A percentile compares a stretch with the other conserved stretches of the same genome.
Conservation (phyloP, 2,113 vertebrate genomes). For the Oreochromis spilurus region DNA sequence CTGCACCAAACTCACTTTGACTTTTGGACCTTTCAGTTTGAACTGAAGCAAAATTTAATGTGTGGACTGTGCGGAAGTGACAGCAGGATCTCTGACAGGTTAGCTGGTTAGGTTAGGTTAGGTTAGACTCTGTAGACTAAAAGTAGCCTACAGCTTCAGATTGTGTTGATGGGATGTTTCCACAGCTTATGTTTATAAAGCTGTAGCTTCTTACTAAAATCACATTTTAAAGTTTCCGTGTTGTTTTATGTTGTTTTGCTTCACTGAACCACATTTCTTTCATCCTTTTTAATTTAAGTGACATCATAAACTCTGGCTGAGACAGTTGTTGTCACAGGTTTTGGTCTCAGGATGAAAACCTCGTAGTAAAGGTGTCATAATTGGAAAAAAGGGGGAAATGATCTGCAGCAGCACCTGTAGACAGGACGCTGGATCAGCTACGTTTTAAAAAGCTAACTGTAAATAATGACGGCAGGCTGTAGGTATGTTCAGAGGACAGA, state of each 20-base stretch:
- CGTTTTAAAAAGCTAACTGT: background rate
- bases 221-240: background rate
- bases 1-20: background rate
- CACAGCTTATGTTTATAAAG: background rate
- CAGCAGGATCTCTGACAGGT: background rate
- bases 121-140: background rate
- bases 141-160: background rate
- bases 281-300: background rate
- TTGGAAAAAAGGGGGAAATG: background rate
- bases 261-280: background rate
- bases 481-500: background rate
- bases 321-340: background rate
- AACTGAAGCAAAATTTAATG: background rate
- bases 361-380: background rate
- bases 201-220: background rate
- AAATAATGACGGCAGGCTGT: background rate
- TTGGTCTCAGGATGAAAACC: background rate
- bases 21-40: background rate
- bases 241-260: background rate
- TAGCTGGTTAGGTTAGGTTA: background rate
- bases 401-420: background rate
- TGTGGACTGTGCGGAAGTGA: background rate
- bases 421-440: background rate
- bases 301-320: background rate
- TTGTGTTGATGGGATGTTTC: background rate